These are phyloP conservation scores for Gryllus longicercus DNA, from an alignment of 2,888 invertebrate species.

Conservation along the genomic window DNA sequence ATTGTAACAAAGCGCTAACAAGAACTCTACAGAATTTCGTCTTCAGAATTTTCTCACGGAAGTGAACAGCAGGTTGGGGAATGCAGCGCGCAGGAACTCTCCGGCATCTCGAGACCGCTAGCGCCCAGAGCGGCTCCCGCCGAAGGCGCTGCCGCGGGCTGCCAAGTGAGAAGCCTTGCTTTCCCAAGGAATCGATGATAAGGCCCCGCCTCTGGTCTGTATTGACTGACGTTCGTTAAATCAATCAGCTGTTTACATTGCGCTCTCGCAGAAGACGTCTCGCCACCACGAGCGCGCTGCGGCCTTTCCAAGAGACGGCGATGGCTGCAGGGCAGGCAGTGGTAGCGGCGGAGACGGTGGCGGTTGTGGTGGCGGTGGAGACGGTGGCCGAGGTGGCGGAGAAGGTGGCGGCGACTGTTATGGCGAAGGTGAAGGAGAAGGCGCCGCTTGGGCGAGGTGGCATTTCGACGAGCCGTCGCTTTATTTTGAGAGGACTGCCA, in stretches of 20 bases:
- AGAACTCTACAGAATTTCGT: too few species aligned
- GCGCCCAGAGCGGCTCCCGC: too few species aligned
- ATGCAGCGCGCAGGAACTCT: too few species aligned
- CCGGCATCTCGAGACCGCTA: too few species aligned
- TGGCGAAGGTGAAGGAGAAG: too few species aligned
- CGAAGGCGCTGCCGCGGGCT: not conserved
- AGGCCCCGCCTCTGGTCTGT: not conserved
- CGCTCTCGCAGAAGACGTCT: not conserved
- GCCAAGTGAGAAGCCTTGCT: slow-evolving; percentile 1
- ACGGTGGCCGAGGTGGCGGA: not conserved
- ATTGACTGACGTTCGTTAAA: slow-evolving; percentile 2
- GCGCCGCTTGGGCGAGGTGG: too few species aligned
- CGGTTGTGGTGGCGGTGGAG: not conserved
- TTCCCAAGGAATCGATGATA: slow-evolving; percentile 10
- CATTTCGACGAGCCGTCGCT: not conserved
- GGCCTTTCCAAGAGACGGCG: not conserved
- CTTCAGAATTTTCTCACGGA: too few species aligned
- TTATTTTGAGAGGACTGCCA: not conserved
- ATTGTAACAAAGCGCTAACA: too few species aligned
- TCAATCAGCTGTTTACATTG: slow-evolving; percentile 1
- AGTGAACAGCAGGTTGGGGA: too few species aligned
- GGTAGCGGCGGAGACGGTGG: not conserved
- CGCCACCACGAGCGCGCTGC: not conserved
- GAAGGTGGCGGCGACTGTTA: not conserved
- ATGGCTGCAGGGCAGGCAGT: not conserved